Evolutionary conservation across 92 coral and sea anemone genomes (phyloP), one percentile per base, ranked within the genome.

Genomic region (Siderastrea siderea): DNA sequence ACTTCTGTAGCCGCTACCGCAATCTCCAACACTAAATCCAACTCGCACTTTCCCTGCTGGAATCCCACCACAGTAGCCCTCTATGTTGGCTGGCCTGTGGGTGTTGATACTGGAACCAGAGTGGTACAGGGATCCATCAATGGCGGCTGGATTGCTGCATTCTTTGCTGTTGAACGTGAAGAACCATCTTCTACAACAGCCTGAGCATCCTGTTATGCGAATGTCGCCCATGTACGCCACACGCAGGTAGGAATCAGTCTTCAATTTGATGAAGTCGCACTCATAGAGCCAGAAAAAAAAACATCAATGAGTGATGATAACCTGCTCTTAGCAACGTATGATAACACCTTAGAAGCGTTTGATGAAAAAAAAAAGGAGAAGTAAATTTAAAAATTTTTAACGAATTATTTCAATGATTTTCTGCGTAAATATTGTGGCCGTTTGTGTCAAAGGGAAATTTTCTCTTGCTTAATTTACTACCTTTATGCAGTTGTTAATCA

Each of bases 181-280:
- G 71, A 26, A 38, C 71, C 71, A 67, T 12, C 71, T 67, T 48
- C 43, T 67, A 44, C 71, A 67, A 48, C 71, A 67, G 71, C 13
- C 15, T 43, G 71, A 3, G 47, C 71, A 67, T 3, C 47, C 13
- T 67, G 71, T 44, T 6, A 67, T 67, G 3, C 71, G 71, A 3
- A 48, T 67, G 49, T 67, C 43, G 7, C 71, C 71, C 71, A 67
- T 67, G 71, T 67, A 67, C 38, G 43, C 71, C 9, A 67, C 71
- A 2, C 71, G 71, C 1, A 67, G 71, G 13, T 67, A 67, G 2
- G 71, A 26, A 14, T 67, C 71, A 48, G 48, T 38, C 10, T 48
- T 67, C 47, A 26, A 26, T 44, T 67, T 67, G 16, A 1, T 67
- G 71, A 67, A 67, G 11, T 67, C 71, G 71, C 71, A 67, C 43